Evolutionary conservation across 2,113 vertebrate species (phyloP).

Genomic region (Notechis scutatus): DNA sequence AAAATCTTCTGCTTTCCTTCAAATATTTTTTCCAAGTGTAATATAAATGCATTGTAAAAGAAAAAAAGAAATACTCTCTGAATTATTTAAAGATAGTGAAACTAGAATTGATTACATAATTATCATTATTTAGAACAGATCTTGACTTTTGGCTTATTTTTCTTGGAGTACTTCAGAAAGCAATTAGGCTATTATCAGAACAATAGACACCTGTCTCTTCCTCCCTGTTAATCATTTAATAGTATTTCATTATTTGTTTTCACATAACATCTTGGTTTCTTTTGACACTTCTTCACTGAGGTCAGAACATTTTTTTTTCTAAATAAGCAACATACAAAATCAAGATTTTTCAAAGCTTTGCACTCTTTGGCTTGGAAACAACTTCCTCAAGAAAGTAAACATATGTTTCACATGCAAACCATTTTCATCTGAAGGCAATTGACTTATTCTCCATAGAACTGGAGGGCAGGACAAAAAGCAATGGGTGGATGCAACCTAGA

Average conservation of each 20-base stretch:
- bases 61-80: neutral
- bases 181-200: neutral
- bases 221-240: neutral
- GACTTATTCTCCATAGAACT: too few species aligned
- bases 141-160: slow-evolving; percentile 13
- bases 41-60: neutral
- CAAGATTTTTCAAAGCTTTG: neutral
- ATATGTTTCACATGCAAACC: neutral
- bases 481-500: too few species aligned
- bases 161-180: slow-evolving; percentile 8
- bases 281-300: neutral
- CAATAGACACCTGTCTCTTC: neutral
- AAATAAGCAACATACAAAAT: neutral
- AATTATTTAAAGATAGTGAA: slow-evolving; percentile 13
- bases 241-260: neutral
- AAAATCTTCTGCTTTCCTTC: neutral
- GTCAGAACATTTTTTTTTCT: neutral
- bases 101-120: neutral
- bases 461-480: too few species aligned
- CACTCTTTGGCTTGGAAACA: neutral
- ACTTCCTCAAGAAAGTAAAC: neutral
- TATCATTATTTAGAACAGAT: neutral
- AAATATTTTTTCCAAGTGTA: neutral
- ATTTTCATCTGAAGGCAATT: neutral
- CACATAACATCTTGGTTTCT: neutral